These are phyloP conservation scores for Manacus vitellinus DNA, from an alignment of 2,113 vertebrate genomes.

Conservation along the genomic window DNA sequence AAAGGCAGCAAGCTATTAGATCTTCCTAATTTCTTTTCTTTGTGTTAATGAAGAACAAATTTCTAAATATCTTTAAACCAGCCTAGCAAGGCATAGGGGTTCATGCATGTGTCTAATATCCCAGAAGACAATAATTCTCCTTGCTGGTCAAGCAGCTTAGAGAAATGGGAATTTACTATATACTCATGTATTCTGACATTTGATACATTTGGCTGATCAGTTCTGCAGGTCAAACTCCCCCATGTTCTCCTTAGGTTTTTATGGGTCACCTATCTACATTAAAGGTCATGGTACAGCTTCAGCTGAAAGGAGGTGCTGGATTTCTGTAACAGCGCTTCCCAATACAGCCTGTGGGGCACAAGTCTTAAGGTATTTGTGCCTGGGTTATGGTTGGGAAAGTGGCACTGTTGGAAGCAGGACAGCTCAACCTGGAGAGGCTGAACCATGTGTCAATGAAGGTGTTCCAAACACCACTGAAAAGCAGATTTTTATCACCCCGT, in stretches of 20 bases:
- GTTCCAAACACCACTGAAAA: neutral
- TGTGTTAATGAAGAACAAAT: neutral
- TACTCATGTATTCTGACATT: neutral
- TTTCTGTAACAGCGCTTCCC: neutral
- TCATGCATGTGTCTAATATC: neutral
- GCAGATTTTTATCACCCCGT: neutral
- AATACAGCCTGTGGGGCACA: neutral
- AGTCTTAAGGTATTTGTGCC: neutral
- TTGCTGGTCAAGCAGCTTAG: neutral
- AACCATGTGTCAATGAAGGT: rapidly evolving
- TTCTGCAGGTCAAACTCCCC: neutral
- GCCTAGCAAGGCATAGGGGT: neutral
- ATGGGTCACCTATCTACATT: neutral
- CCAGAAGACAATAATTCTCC: neutral
- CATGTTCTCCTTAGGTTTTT: rapidly evolving
- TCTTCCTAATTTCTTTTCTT: neutral
- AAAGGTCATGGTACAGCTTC: neutral
- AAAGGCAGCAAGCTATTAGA: neutral
- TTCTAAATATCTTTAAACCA: neutral
- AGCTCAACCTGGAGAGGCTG: neutral
- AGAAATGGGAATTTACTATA: neutral
- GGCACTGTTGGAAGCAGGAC: neutral
- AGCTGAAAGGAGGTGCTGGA: neutral
- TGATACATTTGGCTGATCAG: neutral
- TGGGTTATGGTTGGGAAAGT: neutral